A percentile compares a stretch with the other conserved stretches of the same genome.
These are phyloP conservation scores for Thecocarcelia acutangulata DNA, from an alignment of 2,888 invertebrate species.

Conservation along the genomic window DNA sequence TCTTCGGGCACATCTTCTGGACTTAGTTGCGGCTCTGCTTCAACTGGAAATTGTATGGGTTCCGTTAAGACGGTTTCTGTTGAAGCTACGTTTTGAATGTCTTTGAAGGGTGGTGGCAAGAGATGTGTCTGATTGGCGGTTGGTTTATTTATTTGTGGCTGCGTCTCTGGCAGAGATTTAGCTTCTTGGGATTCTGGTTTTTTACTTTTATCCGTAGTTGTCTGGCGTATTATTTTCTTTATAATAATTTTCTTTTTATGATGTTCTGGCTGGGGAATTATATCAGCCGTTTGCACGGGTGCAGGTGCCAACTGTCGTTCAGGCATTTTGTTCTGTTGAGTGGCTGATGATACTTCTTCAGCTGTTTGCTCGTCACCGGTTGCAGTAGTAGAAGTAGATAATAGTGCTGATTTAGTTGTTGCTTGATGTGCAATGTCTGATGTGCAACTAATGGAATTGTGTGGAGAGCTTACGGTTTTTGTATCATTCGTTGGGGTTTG, in stretches of 20 bases:
- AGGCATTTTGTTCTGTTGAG: constrained; percentile 72
- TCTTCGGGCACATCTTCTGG: constrained; percentile 42
- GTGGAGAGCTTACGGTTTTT: constrained; percentile 69
- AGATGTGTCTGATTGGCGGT: not conserved
- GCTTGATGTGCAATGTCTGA: constrained; percentile 50
- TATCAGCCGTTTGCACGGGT: constrained; percentile 75
- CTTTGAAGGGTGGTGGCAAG: not conserved
- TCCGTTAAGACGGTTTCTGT: not conserved
- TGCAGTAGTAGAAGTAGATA: constrained; percentile 15
- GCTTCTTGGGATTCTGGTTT: constrained; percentile 20
- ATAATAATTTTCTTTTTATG: constrained; percentile 73
- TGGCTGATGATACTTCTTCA: constrained; percentile 41
- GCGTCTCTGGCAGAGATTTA: not conserved
- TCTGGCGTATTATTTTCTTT: constrained; percentile 75
- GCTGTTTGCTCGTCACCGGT: constrained; percentile 47
- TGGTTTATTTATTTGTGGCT: constrained; percentile 24
- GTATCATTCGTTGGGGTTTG: constrained; percentile 62
- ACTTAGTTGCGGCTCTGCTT: not conserved
- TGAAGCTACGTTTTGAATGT: not conserved
- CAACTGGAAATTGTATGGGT: constrained; percentile 13
- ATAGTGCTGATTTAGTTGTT: constrained; percentile 41
- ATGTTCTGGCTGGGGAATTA: constrained; percentile 71
- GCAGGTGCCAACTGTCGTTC: constrained; percentile 76
- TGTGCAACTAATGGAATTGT: constrained; percentile 67
- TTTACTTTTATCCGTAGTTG: constrained; percentile 70